A percentile compares a stretch with the other conserved stretches of the same genome.
Conservation (phyloP, 2,888 invertebrate species). For the Pogonocherus hispidulus region DNA sequence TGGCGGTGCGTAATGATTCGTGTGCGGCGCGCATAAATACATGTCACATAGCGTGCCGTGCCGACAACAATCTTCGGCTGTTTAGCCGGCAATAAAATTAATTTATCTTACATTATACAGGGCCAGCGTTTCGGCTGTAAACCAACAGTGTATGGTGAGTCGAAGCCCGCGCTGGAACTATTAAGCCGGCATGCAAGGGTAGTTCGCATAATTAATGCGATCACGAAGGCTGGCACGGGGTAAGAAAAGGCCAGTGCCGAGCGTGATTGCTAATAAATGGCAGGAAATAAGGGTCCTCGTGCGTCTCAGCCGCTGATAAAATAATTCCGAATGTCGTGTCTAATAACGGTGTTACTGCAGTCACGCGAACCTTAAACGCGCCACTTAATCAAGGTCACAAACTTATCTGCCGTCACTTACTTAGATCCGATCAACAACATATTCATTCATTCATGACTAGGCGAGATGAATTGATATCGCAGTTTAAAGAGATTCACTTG, state of each 20-base stretch:
- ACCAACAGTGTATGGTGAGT: slow-evolving; percentile 62
- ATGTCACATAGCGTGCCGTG: slow-evolving; percentile 68
- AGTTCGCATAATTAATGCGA: slow-evolving; percentile 67
- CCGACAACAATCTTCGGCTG: slow-evolving; percentile 69
- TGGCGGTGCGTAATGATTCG: slow-evolving; percentile 57
- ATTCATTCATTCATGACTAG: slow-evolving; percentile 5
- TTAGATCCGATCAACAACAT: slow-evolving; percentile 3
- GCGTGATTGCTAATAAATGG: slow-evolving; percentile 69
- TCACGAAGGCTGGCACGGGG: slow-evolving; percentile 68
- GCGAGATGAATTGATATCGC: too few species aligned
- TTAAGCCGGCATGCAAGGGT: slow-evolving; percentile 64
- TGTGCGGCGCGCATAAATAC: slow-evolving; percentile 61
- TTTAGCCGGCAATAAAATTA: slow-evolving; percentile 70
- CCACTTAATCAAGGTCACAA: slow-evolving; percentile 64
- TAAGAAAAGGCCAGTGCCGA: slow-evolving; percentile 67
- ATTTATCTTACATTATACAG: slow-evolving; percentile 67
- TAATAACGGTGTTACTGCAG: slow-evolving; percentile 65
- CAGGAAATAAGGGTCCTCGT: slow-evolving; percentile 70
- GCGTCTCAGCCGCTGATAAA: slow-evolving; percentile 68
- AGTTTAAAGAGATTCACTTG: too few species aligned
- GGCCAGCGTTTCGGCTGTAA: slow-evolving; percentile 64
- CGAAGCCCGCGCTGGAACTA: slow-evolving; percentile 57
- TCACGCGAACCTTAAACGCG: slow-evolving; percentile 65
- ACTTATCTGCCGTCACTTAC: slow-evolving; percentile 37
- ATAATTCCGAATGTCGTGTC: slow-evolving; percentile 70